These are phyloP conservation scores for Drepana arcuata DNA, from an alignment of 1,140 invertebrate genomes.

Conservation along the genomic window DNA sequence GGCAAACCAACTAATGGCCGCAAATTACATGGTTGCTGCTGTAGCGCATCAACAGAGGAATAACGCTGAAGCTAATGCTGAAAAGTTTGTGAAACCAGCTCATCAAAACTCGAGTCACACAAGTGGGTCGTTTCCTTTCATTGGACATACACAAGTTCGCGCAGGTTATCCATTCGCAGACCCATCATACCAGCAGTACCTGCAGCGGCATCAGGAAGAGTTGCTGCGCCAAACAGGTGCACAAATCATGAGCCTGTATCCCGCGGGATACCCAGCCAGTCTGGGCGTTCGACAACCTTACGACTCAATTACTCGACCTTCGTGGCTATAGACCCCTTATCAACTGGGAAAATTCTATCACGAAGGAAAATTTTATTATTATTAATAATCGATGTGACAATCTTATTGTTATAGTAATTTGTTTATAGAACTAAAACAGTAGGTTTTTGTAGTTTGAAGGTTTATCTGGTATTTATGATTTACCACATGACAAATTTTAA, in stretches of 20 bases:
- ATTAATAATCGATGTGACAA: conserved; percentile 31
- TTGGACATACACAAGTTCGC: conserved; percentile 66
- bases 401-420: conserved; percentile 42
- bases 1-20: conserved; percentile 69
- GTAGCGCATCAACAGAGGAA: conserved; percentile 62
- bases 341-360: conserved; percentile 11
- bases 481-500: conserved; percentile 35
- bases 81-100: conserved; percentile 65
- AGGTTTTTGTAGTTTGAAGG: conserved; percentile 34
- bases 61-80: conserved; percentile 42
- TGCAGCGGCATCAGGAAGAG: conserved; percentile 75
- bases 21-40: conserved; percentile 72
- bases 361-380: too few species aligned
- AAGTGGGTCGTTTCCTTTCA: conserved; percentile 65
- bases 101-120: conserved; percentile 60
- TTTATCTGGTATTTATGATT: conserved; percentile 28
- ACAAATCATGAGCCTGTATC: conserved; percentile 73
- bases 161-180: conserved; percentile 73
- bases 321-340: conserved; percentile 58
- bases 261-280: conserved; percentile 73
- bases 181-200: conserved; percentile 79
- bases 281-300: conserved; percentile 79
- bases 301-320: conserved; percentile 74
- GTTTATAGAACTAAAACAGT: conserved; percentile 36
- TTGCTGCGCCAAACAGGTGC: conserved; percentile 68